Conservation (phyloP, 2,797 vertebrate species). For the Phataginus tetradactyla region DNA sequence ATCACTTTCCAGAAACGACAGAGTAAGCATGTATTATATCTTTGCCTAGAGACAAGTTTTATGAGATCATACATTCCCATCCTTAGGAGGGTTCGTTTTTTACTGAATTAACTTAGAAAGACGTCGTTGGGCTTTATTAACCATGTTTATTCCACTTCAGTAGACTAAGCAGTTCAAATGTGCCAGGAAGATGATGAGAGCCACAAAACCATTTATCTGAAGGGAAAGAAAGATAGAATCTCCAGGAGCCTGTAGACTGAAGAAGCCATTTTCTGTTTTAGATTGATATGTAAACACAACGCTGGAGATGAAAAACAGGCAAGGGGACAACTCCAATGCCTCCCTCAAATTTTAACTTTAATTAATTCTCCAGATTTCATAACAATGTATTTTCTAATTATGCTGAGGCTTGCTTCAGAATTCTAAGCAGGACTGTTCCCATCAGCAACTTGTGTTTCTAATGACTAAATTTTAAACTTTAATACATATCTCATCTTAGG, state of each 20-base stretch:
- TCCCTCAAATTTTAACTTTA: slow-evolving; percentile 60
- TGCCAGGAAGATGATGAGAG: slow-evolving; percentile 44
- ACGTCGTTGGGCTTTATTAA: slow-evolving; percentile 51
- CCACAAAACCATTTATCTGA: slow-evolving; percentile 10
- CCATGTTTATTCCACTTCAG: background rate
- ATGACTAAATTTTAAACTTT: background rate
- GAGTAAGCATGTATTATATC: background rate
- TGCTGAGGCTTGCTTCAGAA: slow-evolving; percentile 18
- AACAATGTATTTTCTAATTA: slow-evolving; percentile 57
- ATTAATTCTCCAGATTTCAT: slow-evolving; percentile 66
- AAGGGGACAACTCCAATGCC: background rate
- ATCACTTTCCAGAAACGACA: background rate
- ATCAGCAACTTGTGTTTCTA: background rate
- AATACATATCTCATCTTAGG: background rate
- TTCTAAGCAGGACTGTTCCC: background rate
- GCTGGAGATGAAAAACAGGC: background rate
- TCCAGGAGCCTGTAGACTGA: background rate
- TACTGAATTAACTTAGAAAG: slow-evolving; percentile 56
- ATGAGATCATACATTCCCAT: background rate
- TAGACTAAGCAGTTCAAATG: background rate
- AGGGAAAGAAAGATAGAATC: slow-evolving; percentile 56
- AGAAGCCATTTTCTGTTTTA: slow-evolving; percentile 31
- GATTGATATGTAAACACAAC: slow-evolving; percentile 27
- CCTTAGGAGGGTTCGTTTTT: slow-evolving; percentile 32
- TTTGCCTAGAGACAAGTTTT: slow-evolving; percentile 53